A percentile compares a stretch with the other conserved stretches of the same genome.
Conservation (phyloP, 2,888 invertebrate genomes). For the Strigamia maritima region DNA sequence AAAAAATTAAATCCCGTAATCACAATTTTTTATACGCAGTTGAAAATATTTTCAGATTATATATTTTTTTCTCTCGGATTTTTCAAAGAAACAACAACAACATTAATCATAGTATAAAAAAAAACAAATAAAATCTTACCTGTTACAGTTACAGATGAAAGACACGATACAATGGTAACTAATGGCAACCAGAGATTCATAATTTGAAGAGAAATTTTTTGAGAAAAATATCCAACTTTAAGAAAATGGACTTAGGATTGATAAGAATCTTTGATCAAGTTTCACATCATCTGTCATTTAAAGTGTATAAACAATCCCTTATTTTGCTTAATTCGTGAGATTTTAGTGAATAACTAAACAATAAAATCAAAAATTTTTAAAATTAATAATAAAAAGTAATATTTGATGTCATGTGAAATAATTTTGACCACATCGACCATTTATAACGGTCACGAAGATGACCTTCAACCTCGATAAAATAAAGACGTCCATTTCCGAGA, state of each 20-base stretch:
- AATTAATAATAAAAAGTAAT: neutral
- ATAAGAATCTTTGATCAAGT: constrained; percentile 8
- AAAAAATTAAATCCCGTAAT: neutral
- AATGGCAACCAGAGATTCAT: neutral
- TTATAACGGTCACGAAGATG: neutral
- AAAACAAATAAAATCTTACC: neutral
- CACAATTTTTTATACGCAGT: neutral
- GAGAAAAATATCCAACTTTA: neutral
- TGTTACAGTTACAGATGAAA: neutral
- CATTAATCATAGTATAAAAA: neutral
- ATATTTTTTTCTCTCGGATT: no score
- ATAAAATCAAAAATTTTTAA: neutral
- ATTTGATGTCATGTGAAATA: neutral
- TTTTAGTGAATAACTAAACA: neutral
- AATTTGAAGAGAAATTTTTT: neutral
- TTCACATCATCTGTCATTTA: neutral
- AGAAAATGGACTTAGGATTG: neutral
- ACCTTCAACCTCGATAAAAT: neutral
- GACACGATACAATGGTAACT: neutral
- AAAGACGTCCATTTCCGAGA: neutral
- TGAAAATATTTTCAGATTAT: neutral
- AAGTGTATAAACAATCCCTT: neutral
- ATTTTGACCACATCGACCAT: neutral
- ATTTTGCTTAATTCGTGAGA: no score
- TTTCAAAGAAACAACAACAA: neutral